Evolutionary conservation across 2,888 invertebrate genomes (phyloP).

Genomic region (Archips crataeganus): DNA sequence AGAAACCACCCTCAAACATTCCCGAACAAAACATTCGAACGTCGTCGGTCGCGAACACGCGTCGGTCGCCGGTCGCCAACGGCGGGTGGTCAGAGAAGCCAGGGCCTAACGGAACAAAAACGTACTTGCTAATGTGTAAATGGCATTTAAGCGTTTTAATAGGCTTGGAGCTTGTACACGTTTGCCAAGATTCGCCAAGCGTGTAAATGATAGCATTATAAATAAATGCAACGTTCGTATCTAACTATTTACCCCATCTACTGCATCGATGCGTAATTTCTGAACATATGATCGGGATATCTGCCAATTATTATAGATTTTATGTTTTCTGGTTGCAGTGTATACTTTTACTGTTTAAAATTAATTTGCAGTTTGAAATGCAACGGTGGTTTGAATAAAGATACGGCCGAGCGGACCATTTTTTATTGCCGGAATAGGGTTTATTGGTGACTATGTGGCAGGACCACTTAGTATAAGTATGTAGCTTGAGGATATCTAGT

Average conservation of each 20-base stretch:
- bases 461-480: neutral
- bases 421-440: neutral
- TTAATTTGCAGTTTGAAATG: slow-evolving; percentile 7
- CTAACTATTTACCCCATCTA: slow-evolving; percentile 6
- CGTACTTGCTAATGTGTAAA: too few species aligned
- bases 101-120: too few species aligned
- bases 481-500: neutral
- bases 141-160: too few species aligned
- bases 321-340: slow-evolving; percentile 3
- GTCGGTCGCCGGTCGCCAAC: too few species aligned
- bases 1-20: too few species aligned
- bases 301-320: slow-evolving; percentile 21
- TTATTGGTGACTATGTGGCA: neutral
- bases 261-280: slow-evolving; percentile 1
- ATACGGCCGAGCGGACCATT: neutral
- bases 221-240: neutral
- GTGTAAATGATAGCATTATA: too few species aligned
- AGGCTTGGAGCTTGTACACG: too few species aligned
- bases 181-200: too few species aligned
- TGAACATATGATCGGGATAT: slow-evolving; percentile 12
- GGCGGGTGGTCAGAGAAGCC: too few species aligned
- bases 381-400: neutral
- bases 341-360: slow-evolving; percentile 1
- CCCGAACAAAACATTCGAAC: too few species aligned
- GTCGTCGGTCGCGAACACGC: too few species aligned